A percentile compares a stretch with the other conserved stretches of the same genome.
phyloP scores from a whole-genome alignment of 2,888 invertebrate species.

The Cataglyphis albicans region DNA sequence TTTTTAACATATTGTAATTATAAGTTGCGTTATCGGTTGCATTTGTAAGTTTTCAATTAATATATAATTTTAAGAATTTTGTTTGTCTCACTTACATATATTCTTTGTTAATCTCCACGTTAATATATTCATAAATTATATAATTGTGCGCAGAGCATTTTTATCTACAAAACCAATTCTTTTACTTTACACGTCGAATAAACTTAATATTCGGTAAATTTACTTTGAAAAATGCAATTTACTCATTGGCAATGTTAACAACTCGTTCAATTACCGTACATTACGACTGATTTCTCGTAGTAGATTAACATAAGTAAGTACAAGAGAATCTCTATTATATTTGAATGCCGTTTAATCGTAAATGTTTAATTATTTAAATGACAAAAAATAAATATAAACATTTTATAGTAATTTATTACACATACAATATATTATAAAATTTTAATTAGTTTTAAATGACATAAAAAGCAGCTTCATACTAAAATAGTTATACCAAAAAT shows the following conservation, averaged over 20 bases:
- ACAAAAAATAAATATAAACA: neutral
- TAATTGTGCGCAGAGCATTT: neutral
- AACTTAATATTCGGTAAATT: constrained; percentile 27
- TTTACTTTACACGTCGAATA: neutral
- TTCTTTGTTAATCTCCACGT: neutral
- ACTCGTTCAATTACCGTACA: constrained; percentile 33
- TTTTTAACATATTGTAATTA: neutral
- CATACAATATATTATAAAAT: neutral
- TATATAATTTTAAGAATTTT: neutral
- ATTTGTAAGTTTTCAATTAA: neutral
- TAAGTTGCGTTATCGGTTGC: neutral
- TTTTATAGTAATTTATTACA: neutral
- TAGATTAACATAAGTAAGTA: constrained; percentile 46
- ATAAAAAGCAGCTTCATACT: neutral
- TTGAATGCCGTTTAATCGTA: neutral
- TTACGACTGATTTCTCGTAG: constrained; percentile 29
- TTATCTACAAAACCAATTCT: neutral
- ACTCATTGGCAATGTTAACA: neutral
- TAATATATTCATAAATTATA: neutral
- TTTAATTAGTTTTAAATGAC: neutral
- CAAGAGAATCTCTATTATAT: neutral
- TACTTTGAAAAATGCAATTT: constrained; percentile 8
- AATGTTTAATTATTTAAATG: neutral
- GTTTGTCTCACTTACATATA: neutral
- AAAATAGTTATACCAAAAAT: neutral